Conservation (phyloP, 1,140 invertebrate species). For the Anastrepha ludens region DNA sequence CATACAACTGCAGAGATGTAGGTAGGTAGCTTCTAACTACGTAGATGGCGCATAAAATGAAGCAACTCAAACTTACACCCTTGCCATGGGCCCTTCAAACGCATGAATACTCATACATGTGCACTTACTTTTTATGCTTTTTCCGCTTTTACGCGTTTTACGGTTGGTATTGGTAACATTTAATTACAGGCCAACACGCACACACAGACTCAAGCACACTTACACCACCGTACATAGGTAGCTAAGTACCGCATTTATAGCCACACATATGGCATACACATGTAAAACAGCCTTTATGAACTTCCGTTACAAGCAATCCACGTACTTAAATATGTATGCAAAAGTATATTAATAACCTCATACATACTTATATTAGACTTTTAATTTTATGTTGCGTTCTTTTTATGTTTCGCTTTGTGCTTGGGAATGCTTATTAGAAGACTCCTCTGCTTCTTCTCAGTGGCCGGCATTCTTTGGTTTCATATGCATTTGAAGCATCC, state of each 20-base stretch:
- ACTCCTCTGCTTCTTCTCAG: neutral
- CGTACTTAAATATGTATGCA: no score
- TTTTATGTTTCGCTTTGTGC: conserved; percentile 20
- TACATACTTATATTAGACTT: neutral
- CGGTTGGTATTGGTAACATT: conserved; percentile 31
- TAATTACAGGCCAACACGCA: conserved; percentile 43
- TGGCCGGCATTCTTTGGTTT: neutral
- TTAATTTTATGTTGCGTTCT: conserved; percentile 43
- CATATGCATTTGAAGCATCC: neutral
- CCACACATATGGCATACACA: neutral
- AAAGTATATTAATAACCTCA: neutral
- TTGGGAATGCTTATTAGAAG: conserved; percentile 29
- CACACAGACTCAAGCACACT: neutral
- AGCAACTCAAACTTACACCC: neutral
- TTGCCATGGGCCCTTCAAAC: neutral
- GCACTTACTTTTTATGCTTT: neutral
- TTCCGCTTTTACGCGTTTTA: conserved; percentile 41
- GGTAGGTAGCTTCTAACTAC: neutral
- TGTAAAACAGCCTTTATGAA: neutral
- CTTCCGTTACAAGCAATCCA: conserved; percentile 3
- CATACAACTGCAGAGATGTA: neutral
- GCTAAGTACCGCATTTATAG: neutral
- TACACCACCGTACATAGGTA: neutral
- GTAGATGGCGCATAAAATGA: neutral
- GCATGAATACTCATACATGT: neutral